Evolutionary conservation across 2,113 vertebrate genomes (phyloP).

Genomic region (Pavo muticus): DNA sequence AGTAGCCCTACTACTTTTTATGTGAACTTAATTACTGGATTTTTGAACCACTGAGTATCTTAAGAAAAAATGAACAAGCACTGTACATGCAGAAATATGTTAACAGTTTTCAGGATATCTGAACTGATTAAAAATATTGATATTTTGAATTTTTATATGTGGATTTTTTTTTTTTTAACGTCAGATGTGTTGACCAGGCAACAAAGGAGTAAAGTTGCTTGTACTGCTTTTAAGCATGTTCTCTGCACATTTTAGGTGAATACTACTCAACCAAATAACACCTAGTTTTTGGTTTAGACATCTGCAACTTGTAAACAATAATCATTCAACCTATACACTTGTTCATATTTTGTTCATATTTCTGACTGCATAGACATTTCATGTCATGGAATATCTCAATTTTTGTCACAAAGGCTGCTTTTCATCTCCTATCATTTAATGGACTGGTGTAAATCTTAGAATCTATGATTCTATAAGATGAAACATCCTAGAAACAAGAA

Average conservation of each 20-base stretch:
- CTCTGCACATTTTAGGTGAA: background rate
- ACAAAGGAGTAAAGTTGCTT: background rate
- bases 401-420: background rate
- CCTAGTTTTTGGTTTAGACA: background rate
- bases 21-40: conserved; percentile 41
- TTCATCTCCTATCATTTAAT: background rate
- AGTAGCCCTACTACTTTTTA: background rate
- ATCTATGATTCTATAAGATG: background rate
- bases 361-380: background rate
- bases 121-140: background rate
- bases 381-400: background rate
- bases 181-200: background rate
- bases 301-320: background rate
- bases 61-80: background rate
- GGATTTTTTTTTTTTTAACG: background rate
- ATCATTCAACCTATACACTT: background rate
- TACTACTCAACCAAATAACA: background rate
- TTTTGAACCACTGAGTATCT: background rate
- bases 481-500: background rate
- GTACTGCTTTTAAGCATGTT: background rate
- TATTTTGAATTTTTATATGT: too few relatives aligned
- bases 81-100: background rate
- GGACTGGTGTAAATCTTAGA: background rate
- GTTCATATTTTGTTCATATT: background rate
- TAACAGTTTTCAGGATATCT: background rate